Evolutionary conservation across 2,888 invertebrate species (phyloP), one percentile per base, ranked within the genome.

Genomic region (Parascotia fuliginaria): DNA sequence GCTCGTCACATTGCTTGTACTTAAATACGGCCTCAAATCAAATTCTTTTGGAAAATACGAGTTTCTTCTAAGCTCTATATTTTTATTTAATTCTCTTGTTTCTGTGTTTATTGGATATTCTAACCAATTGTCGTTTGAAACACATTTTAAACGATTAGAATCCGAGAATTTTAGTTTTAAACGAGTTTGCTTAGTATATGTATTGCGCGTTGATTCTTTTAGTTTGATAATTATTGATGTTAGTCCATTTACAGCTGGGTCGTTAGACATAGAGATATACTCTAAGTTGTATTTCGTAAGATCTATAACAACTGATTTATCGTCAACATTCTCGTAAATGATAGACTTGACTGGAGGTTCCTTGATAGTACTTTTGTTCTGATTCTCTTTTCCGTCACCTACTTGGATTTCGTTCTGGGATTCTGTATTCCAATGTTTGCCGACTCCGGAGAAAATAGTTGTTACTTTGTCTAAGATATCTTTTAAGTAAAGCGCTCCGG

Each of bases 381-480:
- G 51, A 47, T 36, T 27, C 13, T 47, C 45, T 41, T 65, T 59
- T 16, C 47, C 49, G 33, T 62, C 34, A 13, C 41, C 36, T n/a
- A 54, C 13, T 45, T 66, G 55, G 12, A 43, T 42, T 4, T 57
- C 49, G 19, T 49, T 53, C 42, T 60, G 53, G 14, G 24, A 52
- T 31, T 50, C 45, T 42, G 56, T 49, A 9, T 54, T 54, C 11
- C 46, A 46, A 31, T 12, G 39, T 6, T 51, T 57, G 0, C 61
- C 50, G 32, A 54, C 60, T 63, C 73, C 81, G 0, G 80, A 70
- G 47, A 84, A 84, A 57, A 87, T 75, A 0, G 75, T 77, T 14
- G 84, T 81, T 24, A 88, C 79, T 73, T 86, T 85, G 15, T 87
- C 79, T 7, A 89, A 46, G 9, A 88, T 69, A 40, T 83, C 75